Percentiles rank a stretch among this genome's conserved stretches.
Conservation (phyloP, 1,140 invertebrate genomes). For the Lerema accius region DNA sequence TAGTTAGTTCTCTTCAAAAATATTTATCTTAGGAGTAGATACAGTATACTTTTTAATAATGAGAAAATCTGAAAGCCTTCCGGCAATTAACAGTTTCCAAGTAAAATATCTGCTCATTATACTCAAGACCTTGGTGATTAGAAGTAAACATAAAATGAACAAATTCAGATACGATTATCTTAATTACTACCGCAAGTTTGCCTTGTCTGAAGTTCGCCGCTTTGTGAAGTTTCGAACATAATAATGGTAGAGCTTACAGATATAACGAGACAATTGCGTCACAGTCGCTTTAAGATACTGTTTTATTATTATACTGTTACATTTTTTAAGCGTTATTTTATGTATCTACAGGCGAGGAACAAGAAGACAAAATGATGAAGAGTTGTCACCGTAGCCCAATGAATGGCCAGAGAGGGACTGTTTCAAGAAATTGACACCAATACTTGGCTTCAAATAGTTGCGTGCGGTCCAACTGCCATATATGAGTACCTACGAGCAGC, state of each 20-base stretch:
- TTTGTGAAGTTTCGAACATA: conserved; percentile 1
- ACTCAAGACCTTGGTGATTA: not conserved
- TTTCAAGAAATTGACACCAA: too few relatives aligned
- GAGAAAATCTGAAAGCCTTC: not conserved
- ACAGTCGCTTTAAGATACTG: not conserved
- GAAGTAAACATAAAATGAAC: not conserved
- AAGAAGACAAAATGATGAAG: too few relatives aligned
- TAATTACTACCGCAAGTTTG: conserved; percentile 2
- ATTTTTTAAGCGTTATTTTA: too few relatives aligned
- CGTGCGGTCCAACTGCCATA: too few relatives aligned
- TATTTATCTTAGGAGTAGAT: too few relatives aligned
- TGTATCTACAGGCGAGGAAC: too few relatives aligned
- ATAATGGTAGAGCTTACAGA: not conserved
- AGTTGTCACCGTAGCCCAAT: too few relatives aligned
- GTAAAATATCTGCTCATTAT: not conserved
- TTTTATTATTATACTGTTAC: not conserved
- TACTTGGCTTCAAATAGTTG: too few relatives aligned
- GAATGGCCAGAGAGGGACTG: too few relatives aligned
- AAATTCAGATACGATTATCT: conserved; percentile 3
- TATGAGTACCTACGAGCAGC: too few relatives aligned
- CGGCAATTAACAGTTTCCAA: not conserved
- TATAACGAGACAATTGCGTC: not conserved
- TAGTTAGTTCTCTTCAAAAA: too few relatives aligned
- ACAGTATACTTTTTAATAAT: too few relatives aligned
- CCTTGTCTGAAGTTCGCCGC: not conserved